Evolutionary conservation across 2,888 invertebrate species (phyloP).

Genomic region (Lacanobia oleracea): DNA sequence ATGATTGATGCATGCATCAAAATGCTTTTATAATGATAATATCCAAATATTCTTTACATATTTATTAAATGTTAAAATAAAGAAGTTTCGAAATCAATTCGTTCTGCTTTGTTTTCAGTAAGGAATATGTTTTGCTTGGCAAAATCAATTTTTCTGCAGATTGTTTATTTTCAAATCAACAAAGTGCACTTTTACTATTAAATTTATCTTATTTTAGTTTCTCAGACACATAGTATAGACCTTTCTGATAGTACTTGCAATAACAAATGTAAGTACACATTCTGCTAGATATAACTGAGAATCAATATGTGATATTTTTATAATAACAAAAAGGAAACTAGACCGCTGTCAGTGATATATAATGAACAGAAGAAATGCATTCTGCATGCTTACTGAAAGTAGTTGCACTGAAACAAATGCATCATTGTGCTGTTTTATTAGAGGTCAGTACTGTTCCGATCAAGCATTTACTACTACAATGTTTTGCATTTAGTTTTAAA

Average conservation of each 20-base stretch:
- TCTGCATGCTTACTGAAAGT: not conserved
- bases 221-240: conserved; percentile 6
- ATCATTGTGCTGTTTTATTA: not conserved
- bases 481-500: not conserved
- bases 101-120: not conserved
- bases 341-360: not conserved
- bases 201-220: conserved; percentile 8
- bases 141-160: not conserved
- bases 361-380: conserved; percentile 10
- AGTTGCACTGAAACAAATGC: not conserved
- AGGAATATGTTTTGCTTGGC: not conserved
- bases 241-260: conserved; percentile 14
- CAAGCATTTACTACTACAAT: not conserved
- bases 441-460: too few species aligned
- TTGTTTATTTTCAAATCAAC: conserved; percentile 1
- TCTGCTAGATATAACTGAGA: conserved; percentile 1
- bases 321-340: not conserved
- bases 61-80: too few species aligned
- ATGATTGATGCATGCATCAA: too few species aligned
- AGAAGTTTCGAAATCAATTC: not conserved
- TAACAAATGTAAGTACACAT: conserved; percentile 5
- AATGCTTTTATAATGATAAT: too few species aligned
- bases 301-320: conserved; percentile 6
- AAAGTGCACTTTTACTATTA: conserved; percentile 29
- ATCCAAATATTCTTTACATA: too few species aligned